Percentiles rank a stretch among this genome's conserved stretches.
Conservation (phyloP, 2,113 vertebrate species). For the Dissostichus mawsoni region DNA sequence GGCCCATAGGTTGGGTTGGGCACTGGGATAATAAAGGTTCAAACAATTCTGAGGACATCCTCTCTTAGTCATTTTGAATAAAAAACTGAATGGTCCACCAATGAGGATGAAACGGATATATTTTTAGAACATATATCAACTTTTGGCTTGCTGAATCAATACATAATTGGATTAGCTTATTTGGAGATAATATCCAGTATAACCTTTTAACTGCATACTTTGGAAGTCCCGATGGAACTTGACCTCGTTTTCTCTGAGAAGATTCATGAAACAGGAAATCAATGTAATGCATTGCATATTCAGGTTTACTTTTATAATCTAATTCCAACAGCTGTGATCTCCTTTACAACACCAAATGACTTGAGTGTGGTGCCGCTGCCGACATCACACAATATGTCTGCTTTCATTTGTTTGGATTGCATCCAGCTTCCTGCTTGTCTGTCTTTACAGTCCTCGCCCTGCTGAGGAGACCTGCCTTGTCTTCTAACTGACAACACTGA, state of each 20-base stretch:
- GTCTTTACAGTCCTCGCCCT: slow-evolving; percentile 40
- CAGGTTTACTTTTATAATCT: slow-evolving; percentile 70
- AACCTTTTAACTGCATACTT: slow-evolving; percentile 73
- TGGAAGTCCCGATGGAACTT: slow-evolving; percentile 65
- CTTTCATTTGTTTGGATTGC: slow-evolving; percentile 67
- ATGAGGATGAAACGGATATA: not conserved
- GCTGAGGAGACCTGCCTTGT: slow-evolving; percentile 58
- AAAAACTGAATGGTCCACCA: not conserved
- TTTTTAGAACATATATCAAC: not conserved
- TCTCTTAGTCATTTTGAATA: slow-evolving; percentile 1
- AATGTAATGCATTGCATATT: slow-evolving; percentile 61
- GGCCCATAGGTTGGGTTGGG: slow-evolving; percentile 38
- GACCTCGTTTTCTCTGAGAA: slow-evolving; percentile 75
- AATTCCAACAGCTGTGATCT: slow-evolving; percentile 72
- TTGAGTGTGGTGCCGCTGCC: slow-evolving; percentile 47
- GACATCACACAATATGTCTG: slow-evolving; percentile 54
- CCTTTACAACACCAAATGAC: slow-evolving; percentile 48
- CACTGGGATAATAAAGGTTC: slow-evolving; percentile 39
- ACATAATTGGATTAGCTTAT: slow-evolving; percentile 41
- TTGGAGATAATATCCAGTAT: slow-evolving; percentile 52
- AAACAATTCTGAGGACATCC: slow-evolving; percentile 23
- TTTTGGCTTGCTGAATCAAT: not conserved
- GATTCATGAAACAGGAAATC: slow-evolving; percentile 78
- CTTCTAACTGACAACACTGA: slow-evolving; percentile 85
- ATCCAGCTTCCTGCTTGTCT: slow-evolving; percentile 40